Base-by-base conservation (phyloP, 2,113 vertebrate genomes). In the Myodes glareolus region DNA sequence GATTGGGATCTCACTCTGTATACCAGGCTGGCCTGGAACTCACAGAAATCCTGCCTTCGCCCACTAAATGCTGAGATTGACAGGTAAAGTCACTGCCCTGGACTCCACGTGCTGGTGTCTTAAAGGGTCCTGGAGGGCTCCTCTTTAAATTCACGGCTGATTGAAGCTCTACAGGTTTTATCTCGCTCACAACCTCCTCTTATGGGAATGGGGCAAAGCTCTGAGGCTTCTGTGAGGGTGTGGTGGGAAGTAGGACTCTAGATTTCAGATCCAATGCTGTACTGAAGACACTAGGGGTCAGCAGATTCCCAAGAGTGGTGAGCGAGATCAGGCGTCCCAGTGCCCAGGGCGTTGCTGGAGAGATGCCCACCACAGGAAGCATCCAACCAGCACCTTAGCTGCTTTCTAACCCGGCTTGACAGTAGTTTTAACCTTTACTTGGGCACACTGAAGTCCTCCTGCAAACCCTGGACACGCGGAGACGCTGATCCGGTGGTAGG, bases 201-300 rank as follows among this genome's bases (percentile, higher is more conserved):
- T 31, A 27, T 61, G 27, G 31, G 80, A 82, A 42, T 14, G 45
- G n/a, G 33, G 7, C 58, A 33, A 4, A 61, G 84, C 61, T 72
- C 3, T 0, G 27, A 61, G 3, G 42, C 58, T 47, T 63, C 5
- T 5, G 39, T 61, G 61, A n/a, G n/a, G 55, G 10, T 42, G 17
- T 36, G 61, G 27, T 33, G 42, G 36, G 25, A 87, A 84, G 92
- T 36, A 33, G 10, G 25, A 25, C 31, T 95, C 87, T 25, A 29
- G 47, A 90, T 4, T 65, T 88, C 86, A 72, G 10, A n/a, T 2
- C 82, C 75, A 85, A 65, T 92, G 84, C 92, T 94, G 42, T 52
- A 19, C 42, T 92, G 19, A 21, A 76, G 92, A 96, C 96, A 94
- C 97, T 97, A 98, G 97, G 84, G 96, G 97, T 97, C 97, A 97